Conservation (phyloP, 2,113 vertebrate genomes). For the Phasianus colchicus region DNA sequence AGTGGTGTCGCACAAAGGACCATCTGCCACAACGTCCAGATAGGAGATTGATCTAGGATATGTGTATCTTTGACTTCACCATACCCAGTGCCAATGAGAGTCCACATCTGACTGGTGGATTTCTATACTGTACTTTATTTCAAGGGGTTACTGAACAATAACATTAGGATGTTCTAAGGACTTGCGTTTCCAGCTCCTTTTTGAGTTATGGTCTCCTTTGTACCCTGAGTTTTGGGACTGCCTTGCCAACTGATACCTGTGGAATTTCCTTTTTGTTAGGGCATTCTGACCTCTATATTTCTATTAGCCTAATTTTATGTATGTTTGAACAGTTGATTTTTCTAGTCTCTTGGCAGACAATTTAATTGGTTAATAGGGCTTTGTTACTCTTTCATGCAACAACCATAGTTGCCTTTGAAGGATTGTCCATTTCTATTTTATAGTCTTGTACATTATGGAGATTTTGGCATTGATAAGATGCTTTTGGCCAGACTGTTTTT, state of each 20-base stretch:
- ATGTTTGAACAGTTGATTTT: neutral
- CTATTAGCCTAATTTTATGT: neutral
- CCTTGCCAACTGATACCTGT: neutral
- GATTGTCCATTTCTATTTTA: constrained; percentile 20
- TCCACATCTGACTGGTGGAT: neutral
- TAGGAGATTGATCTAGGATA: neutral
- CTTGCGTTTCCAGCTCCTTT: neutral
- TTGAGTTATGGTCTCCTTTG: neutral
- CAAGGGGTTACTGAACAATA: neutral
- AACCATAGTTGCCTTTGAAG: constrained; percentile 12
- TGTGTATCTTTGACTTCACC: neutral
- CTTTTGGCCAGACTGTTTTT: constrained; percentile 26
- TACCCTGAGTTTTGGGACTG: neutral
- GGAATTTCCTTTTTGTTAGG: neutral
- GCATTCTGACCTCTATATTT: neutral
- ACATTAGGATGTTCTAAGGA: neutral
- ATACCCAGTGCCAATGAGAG: neutral
- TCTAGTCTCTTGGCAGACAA: constrained; percentile 4
- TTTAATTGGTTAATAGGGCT: constrained; percentile 42
- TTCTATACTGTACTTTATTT: neutral
- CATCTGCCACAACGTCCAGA: neutral
- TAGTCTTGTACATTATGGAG: constrained; percentile 3
- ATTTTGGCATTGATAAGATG: constrained; percentile 43
- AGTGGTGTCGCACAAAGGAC: neutral
- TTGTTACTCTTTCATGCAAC: constrained; percentile 6